These are phyloP conservation scores for Vombatus ursinus DNA, from an alignment of 2,113 vertebrate genomes.

Conservation along the genomic window DNA sequence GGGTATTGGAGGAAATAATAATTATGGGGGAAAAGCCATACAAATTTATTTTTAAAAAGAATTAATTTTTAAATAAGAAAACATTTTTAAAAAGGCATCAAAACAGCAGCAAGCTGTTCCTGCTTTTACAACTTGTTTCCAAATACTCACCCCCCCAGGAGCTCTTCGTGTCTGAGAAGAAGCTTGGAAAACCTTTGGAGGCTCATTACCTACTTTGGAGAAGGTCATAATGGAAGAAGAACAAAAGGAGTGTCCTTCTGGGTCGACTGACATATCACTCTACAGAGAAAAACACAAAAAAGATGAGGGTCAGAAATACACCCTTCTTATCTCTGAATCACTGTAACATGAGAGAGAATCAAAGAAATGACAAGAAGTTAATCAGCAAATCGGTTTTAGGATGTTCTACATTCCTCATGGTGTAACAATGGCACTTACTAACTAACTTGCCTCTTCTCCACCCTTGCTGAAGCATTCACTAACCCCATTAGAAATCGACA, in stretches of 20 bases:
- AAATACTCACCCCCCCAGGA: slow-evolving; percentile 93
- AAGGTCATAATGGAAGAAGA: slow-evolving; percentile 95
- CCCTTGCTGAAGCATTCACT: background rate
- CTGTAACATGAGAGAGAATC: background rate
- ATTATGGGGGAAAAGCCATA: background rate
- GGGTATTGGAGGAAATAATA: background rate
- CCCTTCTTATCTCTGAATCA: no score
- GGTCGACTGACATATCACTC: slow-evolving; percentile 86
- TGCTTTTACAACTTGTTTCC: background rate
- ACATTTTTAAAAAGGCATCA: background rate
- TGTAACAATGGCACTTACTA: background rate
- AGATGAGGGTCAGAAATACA: background rate
- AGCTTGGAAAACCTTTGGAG: slow-evolving; percentile 94
- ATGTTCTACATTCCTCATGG: background rate
- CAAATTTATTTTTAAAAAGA: background rate
- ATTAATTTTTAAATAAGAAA: background rate
- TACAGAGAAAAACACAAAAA: slow-evolving; percentile 69
- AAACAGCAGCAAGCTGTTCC: background rate
- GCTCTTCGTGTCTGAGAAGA: slow-evolving; percentile 88
- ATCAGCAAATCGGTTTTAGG: background rate
- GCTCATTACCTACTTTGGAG: slow-evolving; percentile 91
- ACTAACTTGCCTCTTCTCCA: background rate
- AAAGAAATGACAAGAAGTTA: slow-evolving; percentile 22
- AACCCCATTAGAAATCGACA: no score
- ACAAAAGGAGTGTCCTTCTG: slow-evolving; percentile 89